phyloP scores from a whole-genome alignment of 1,140 invertebrate species.

The Galendromus occidentalis region DNA sequence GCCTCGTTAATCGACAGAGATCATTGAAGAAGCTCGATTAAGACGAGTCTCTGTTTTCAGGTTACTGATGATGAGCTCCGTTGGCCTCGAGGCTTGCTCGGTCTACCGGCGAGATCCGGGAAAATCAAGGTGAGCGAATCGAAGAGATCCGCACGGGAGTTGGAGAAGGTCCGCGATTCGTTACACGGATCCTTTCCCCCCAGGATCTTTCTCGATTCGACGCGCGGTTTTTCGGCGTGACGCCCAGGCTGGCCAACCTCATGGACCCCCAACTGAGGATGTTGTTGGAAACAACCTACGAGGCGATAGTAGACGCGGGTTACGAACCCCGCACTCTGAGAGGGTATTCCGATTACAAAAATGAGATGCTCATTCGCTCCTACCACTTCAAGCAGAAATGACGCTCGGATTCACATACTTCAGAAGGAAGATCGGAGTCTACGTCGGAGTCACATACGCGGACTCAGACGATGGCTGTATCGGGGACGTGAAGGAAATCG shows the following conservation, averaged over 20 bases:
- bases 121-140: slow-evolving; percentile 47
- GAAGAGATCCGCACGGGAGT: no score
- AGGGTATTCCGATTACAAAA: neutral
- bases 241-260: slow-evolving; percentile 68
- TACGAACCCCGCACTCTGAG: neutral
- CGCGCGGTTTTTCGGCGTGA: slow-evolving; percentile 74
- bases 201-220: slow-evolving; percentile 31
- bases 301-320: slow-evolving; percentile 83
- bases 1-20: neutral
- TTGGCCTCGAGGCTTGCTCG: slow-evolving; percentile 39
- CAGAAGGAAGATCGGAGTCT: slow-evolving; percentile 60
- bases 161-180: no score
- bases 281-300: slow-evolving; percentile 75
- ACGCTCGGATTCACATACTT: neutral
- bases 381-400: neutral
- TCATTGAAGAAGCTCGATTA: neutral
- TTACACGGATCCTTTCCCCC: neutral
- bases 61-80: slow-evolving; percentile 18
- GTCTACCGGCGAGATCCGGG: slow-evolving; percentile 59
- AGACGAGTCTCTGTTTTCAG: slow-evolving; percentile 7
- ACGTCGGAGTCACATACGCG: slow-evolving; percentile 47
- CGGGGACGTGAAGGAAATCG: slow-evolving; percentile 31
- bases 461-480: slow-evolving; percentile 22
- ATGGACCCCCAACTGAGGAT: slow-evolving; percentile 90
- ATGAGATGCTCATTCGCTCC: no score